phyloP scores from a whole-genome alignment of 2,113 vertebrate species.

The Salvelinus fontinalis region DNA sequence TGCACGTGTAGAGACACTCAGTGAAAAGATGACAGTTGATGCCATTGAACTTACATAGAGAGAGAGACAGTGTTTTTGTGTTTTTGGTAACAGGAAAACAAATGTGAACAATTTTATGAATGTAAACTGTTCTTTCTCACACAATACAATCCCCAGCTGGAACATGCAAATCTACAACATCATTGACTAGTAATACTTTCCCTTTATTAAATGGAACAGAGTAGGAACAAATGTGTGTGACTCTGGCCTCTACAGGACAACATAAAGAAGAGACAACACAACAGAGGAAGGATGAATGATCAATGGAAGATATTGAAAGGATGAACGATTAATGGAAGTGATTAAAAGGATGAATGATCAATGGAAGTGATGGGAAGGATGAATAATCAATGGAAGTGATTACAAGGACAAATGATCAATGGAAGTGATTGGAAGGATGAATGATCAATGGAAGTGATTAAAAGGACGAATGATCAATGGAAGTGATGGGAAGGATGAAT shows the following conservation, averaged over 20 bases:
- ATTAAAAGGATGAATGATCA: too few relatives aligned
- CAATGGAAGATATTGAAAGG: too few relatives aligned
- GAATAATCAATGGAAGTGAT: too few relatives aligned
- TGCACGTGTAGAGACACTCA: slow-evolving; percentile 25
- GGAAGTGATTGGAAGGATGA: too few relatives aligned
- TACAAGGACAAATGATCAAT: rapidly evolving
- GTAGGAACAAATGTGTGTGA: not conserved
- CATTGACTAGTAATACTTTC: not conserved
- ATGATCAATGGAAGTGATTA: too few relatives aligned
- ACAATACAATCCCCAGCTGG: not conserved
- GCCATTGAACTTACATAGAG: slow-evolving; percentile 34
- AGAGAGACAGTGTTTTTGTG: not conserved
- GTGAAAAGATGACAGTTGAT: slow-evolving; percentile 49
- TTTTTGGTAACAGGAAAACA: not conserved
- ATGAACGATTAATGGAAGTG: too few relatives aligned
- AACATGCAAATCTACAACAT: not conserved
- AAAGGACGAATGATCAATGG: too few relatives aligned
- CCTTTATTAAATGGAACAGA: not conserved
- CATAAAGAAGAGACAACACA: too few relatives aligned
- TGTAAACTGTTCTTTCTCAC: not conserved
- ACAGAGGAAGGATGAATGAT: too few relatives aligned
- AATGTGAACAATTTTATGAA: not conserved
- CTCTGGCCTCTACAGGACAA: too few relatives aligned
- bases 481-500: too few relatives aligned
- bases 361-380: too few relatives aligned